A percentile compares a stretch with the other conserved stretches of the same genome.
phyloP scores from a whole-genome alignment of 2,888 invertebrate genomes.

The Chloroclystis v-ata region DNA sequence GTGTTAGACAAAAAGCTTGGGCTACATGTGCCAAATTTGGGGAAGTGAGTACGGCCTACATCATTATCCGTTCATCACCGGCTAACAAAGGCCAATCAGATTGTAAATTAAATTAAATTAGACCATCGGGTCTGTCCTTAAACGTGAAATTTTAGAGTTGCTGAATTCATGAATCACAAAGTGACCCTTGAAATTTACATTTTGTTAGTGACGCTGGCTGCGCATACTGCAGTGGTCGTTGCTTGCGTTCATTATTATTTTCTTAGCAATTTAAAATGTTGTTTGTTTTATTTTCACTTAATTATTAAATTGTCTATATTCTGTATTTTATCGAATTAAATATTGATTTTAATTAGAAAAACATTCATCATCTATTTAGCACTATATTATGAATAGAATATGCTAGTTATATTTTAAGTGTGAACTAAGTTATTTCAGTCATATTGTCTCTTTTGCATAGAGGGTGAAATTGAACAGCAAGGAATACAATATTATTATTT shows the following conservation, averaged over 20 bases:
- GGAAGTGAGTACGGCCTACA: slow-evolving; percentile 27
- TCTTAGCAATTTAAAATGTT: slow-evolving; percentile 33
- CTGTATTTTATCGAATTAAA: too few species aligned
- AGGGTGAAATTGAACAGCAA: too few species aligned
- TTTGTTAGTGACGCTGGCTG: slow-evolving; percentile 57
- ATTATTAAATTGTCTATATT: too few species aligned
- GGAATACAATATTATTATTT: too few species aligned
- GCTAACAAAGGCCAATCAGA: slow-evolving; percentile 57
- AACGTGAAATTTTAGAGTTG: slow-evolving; percentile 65
- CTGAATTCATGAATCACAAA: slow-evolving; percentile 71
- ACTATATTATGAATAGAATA: too few species aligned
- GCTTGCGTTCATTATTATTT: slow-evolving; percentile 52
- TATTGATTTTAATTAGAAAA: too few species aligned
- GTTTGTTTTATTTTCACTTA: slow-evolving; percentile 4
- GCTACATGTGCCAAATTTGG: slow-evolving; percentile 41
- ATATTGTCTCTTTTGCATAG: too few species aligned
- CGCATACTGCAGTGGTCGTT: slow-evolving; percentile 59
- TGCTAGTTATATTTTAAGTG: too few species aligned
- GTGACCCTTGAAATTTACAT: slow-evolving; percentile 72
- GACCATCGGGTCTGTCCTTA: slow-evolving; percentile 56
- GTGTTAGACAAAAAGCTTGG: slow-evolving; percentile 51
- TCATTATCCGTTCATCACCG: slow-evolving; percentile 58
- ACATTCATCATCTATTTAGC: too few species aligned
- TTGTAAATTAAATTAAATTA: slow-evolving; percentile 70
- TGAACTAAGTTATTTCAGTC: too few species aligned